phyloP scores from a whole-genome alignment of 2,797 vertebrate species.

The Pseudotriccus pelzelni region DNA sequence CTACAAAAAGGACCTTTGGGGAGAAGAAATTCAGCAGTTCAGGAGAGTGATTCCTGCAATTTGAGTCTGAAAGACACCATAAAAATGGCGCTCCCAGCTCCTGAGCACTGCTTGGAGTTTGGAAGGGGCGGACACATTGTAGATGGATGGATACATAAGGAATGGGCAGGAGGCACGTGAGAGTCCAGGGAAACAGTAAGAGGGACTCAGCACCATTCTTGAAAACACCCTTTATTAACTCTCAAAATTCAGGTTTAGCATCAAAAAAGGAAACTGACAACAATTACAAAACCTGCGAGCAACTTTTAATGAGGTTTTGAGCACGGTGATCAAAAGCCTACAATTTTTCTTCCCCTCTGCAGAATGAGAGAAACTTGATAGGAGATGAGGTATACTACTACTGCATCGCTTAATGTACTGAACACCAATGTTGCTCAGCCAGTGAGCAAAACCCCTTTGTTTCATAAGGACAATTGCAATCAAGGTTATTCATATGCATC shows the following conservation, averaged over 20 bases:
- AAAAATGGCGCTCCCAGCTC: neutral
- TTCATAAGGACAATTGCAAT: neutral
- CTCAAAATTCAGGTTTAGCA: neutral
- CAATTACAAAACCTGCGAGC: neutral
- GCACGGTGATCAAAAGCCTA: neutral
- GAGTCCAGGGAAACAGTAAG: neutral
- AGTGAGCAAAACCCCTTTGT: neutral
- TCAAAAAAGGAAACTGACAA: neutral
- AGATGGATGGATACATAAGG: neutral
- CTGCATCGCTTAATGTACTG: neutral
- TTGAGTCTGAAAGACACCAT: neutral
- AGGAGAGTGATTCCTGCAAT: neutral
- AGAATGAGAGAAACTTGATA: neutral
- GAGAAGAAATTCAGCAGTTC: neutral
- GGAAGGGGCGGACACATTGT: neutral
- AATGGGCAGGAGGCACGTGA: neutral
- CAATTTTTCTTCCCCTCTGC: neutral
- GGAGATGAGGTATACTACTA: neutral
- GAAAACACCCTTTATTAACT: conserved; percentile 16
- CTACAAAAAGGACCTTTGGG: neutral
- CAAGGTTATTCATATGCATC: neutral
- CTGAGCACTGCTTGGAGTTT: neutral
- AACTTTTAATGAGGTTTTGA: neutral
- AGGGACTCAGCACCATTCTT: neutral
- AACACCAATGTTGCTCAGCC: neutral